Evolutionary conservation across 2,113 vertebrate species (phyloP).

Genomic region (Lampris incognitus): DNA sequence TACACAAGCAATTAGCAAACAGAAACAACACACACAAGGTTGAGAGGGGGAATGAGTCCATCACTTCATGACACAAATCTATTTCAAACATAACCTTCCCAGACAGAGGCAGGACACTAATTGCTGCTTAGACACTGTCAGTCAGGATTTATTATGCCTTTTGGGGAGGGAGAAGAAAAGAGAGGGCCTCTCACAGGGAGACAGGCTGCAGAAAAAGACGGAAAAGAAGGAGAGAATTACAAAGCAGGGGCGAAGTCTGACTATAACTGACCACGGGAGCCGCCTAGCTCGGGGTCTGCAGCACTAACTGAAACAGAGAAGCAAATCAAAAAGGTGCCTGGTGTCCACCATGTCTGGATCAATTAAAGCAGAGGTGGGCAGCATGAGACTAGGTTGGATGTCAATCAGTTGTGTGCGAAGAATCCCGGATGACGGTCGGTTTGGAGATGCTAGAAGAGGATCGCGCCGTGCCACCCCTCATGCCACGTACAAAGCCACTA

Average conservation of each 20-base stretch:
- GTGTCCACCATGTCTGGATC: conserved; percentile 31
- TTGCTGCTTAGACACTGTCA: conserved; percentile 57
- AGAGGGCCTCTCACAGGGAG: neutral
- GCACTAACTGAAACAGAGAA: conserved; percentile 11
- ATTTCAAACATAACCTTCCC: conserved; percentile 62
- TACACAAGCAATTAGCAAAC: no score
- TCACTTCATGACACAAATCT: conserved; percentile 32
- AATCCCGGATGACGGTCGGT: conserved; percentile 32
- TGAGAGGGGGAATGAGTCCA: conserved; percentile 10
- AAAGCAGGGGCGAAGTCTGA: conserved; percentile 7
- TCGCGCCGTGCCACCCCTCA: no score
- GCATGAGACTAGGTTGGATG: neutral
- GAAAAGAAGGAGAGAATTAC: conserved; percentile 14
- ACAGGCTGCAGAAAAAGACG: neutral
- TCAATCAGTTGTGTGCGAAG: conserved; percentile 16
- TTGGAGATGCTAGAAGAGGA: conserved; percentile 20
- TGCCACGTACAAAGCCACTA: no score
- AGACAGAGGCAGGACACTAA: conserved; percentile 50
- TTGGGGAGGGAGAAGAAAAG: conserved; percentile 30
- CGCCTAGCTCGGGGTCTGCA: conserved; percentile 31
- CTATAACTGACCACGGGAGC: conserved; percentile 24
- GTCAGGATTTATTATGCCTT: conserved; percentile 39
- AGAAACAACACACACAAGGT: neutral
- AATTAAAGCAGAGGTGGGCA: conserved; percentile 14
- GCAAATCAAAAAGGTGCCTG: conserved; percentile 36